Evolutionary conservation across 2,113 vertebrate genomes (phyloP), one percentile per base, ranked within the genome.

Genomic region (Dinomys branickii): DNA sequence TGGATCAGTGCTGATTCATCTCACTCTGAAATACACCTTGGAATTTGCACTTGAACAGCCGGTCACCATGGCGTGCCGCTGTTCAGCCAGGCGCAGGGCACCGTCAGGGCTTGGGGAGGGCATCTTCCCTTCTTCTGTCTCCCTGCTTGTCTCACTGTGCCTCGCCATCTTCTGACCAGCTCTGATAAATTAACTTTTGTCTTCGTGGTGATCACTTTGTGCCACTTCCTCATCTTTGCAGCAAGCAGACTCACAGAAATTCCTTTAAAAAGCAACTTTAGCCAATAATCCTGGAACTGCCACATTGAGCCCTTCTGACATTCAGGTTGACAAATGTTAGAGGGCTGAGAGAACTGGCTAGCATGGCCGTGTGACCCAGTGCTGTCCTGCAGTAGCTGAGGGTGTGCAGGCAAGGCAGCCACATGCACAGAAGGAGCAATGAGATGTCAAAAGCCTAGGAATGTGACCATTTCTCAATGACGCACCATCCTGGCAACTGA

Each of bases 11-110:
- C 2, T 0, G 47, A 11, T 2, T 8, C 2, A 0, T 8, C 38
- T 44, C 44, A 2, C 1, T 30, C 6, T 13, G 88, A 67, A n/a
- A 12, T 1, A 1, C 0, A 2, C 41, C 50, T 20, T 77, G 87
- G 67, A 67, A 47, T 6, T 56, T 69, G 93, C 96, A 44, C 95
- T 97, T 94, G 97, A 97, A 95, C 96, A 96, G 84, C 93, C 95
- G 97, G 96, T 98, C 89, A 85, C 97, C 65, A 82, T 75, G 96
- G 97, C 97, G 90, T 87, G 63, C 90, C 61, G 84, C 97, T 82
- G 96, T 95, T 41, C 17, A 2, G 67, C 28, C 82, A 7, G 67
- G 77, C 10, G 3, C 35, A 0, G 30, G 52, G 84, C 41, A 59
- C 56, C 58, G 4, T 44, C 44, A 8, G 1, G 7, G 71, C 5